Evolutionary conservation across 2,888 invertebrate genomes (phyloP).

Genomic region (Apotomis betuletana): DNA sequence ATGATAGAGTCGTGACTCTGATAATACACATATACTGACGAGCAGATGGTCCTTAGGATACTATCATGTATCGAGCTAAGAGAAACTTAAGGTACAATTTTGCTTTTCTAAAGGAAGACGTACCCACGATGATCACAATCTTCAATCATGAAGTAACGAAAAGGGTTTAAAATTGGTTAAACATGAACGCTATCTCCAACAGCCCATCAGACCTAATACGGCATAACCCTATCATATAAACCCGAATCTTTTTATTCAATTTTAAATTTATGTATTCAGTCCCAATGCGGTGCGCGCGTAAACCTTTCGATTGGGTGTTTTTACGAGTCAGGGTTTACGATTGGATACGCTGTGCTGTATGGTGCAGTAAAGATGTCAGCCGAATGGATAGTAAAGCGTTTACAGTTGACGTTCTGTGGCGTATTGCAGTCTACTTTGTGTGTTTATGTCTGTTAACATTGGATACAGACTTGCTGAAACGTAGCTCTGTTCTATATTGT

Average conservation of each 20-base stretch:
- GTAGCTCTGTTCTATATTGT: too few species aligned
- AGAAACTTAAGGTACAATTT: too few species aligned
- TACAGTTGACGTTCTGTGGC: conserved; percentile 18
- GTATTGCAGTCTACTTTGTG: conserved; percentile 19
- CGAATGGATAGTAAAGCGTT: conserved; percentile 34
- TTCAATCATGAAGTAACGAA: neutral
- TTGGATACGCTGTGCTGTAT: conserved; percentile 28
- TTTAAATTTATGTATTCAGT: conserved; percentile 42
- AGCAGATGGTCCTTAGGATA: too few species aligned
- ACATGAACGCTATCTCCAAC: neutral
- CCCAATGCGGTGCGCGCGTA: conserved; percentile 38
- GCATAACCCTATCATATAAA: conserved; percentile 25
- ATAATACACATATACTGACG: too few species aligned
- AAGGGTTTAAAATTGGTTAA: neutral
- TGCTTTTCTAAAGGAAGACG: too few species aligned
- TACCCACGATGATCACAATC: too few species aligned
- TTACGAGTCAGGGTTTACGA: conserved; percentile 39
- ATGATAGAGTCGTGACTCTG: too few species aligned
- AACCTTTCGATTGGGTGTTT: conserved; percentile 38
- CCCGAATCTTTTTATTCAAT: conserved; percentile 40
- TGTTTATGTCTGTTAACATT: neutral
- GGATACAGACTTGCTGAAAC: neutral
- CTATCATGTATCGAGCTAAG: too few species aligned
- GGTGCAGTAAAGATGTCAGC: conserved; percentile 32
- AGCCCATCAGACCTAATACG: conserved; percentile 17